Percentiles rank a stretch among this genome's conserved stretches.
These are phyloP conservation scores for Anolis carolinensis DNA, from an alignment of 2,113 vertebrate species.

Conservation along the genomic window DNA sequence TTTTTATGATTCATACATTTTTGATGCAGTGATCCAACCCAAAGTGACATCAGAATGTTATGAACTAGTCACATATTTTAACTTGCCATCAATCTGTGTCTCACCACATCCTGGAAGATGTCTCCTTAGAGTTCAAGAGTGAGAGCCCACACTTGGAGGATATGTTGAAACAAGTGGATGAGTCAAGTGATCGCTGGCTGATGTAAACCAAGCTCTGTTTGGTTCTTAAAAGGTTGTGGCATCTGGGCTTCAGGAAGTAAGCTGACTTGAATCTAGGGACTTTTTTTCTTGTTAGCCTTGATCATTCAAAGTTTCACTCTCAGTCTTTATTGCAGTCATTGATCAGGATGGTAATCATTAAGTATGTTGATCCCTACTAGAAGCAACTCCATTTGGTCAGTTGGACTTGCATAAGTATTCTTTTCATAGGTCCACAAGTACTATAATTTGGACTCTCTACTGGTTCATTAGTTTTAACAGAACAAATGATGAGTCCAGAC, in stretches of 20 bases:
- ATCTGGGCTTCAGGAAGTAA: not conserved
- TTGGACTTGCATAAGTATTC: no score
- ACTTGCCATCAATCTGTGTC: not conserved
- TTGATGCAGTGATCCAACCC: not conserved
- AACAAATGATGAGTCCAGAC: not conserved
- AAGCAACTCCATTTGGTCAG: no score
- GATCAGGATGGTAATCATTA: no score
- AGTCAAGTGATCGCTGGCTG: not conserved
- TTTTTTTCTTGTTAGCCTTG: not conserved
- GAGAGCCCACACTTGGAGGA: no score
- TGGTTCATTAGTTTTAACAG: not conserved
- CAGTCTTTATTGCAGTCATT: not conserved
- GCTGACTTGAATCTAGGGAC: not conserved
- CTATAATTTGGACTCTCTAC: no score
- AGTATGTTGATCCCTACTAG: no score
- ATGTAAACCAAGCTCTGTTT: not conserved
- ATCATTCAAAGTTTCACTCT: not conserved
- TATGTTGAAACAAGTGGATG: not conserved
- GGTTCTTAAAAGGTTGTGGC: not conserved
- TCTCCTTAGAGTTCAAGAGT: not conserved
- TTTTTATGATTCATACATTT: not conserved
- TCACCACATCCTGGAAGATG: not conserved
- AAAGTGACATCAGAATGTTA: not conserved
- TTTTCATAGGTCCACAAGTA: no score
- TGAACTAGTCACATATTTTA: not conserved